Percentiles rank a stretch among this genome's conserved stretches.
Evolutionary conservation across 2,888 invertebrate species (phyloP).

Genomic region (Diaphora mendica): DNA sequence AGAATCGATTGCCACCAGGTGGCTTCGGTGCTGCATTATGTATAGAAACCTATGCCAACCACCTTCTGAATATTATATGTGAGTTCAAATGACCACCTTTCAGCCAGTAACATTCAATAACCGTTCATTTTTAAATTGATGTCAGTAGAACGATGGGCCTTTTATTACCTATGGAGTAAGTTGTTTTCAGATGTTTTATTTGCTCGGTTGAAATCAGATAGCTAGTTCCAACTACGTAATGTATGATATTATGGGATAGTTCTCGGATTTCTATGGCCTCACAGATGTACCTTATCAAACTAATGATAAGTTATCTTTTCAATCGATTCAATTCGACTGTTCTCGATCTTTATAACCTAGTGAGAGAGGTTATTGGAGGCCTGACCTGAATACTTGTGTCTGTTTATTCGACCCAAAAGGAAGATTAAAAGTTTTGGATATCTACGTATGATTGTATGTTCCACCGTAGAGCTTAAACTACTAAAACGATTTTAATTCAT

Average conservation of each 20-base stretch:
- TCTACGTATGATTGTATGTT: too few relatives aligned
- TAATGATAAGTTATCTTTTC: neutral
- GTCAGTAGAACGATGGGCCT: neutral
- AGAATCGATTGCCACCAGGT: constrained; percentile 71
- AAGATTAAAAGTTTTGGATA: too few relatives aligned
- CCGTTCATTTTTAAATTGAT: constrained; percentile 42
- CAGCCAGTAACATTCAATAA: constrained; percentile 37
- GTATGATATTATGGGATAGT: too few relatives aligned
- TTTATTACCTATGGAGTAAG: neutral
- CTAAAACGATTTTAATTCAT: too few relatives aligned
- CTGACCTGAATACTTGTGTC: too few relatives aligned
- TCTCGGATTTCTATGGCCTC: too few relatives aligned
- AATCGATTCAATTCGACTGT: too few relatives aligned
- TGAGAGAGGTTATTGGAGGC: too few relatives aligned
- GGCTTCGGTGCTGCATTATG: constrained; percentile 66
- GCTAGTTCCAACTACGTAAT: neutral
- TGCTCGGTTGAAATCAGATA: neutral
- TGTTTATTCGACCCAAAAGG: too few relatives aligned
- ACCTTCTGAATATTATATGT: constrained; percentile 64
- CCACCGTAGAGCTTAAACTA: too few relatives aligned
- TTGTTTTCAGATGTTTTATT: constrained; percentile 2
- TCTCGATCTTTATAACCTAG: too few relatives aligned
- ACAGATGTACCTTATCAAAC: too few relatives aligned
- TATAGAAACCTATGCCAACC: constrained; percentile 55
- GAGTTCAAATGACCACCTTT: constrained; percentile 51